Percentiles rank a stretch among this genome's conserved stretches.
Conservation (phyloP, 2,113 vertebrate genomes). For the Notiomystis cincta region DNA sequence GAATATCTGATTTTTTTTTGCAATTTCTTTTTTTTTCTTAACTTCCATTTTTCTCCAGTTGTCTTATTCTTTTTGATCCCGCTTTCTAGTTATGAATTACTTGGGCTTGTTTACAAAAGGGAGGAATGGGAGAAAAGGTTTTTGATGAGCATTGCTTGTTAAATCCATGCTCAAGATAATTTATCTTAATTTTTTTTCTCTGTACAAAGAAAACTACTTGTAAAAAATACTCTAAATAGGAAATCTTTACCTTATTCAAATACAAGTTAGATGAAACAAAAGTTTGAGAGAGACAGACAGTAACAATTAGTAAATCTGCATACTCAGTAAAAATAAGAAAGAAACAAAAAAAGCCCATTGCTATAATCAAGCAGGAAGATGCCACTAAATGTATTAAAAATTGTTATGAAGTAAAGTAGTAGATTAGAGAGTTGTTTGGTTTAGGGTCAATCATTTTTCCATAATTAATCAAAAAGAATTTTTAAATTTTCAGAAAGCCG, state of each 20-base stretch:
- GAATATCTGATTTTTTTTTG: background rate
- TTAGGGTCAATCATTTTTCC: background rate
- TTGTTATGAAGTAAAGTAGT: background rate
- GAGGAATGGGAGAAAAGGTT: background rate
- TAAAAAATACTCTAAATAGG: background rate
- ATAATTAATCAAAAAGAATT: conserved; percentile 31
- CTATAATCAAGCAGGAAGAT: background rate
- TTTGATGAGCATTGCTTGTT: background rate
- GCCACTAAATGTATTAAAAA: background rate
- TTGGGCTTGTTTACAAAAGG: background rate
- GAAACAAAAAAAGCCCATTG: background rate
- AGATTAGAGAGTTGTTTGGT: background rate
- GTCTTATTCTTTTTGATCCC: background rate
- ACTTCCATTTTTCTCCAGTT: background rate
- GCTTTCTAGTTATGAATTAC: background rate
- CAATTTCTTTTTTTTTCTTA: accelerated
- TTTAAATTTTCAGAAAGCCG: conserved; percentile 33
- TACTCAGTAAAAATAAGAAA: background rate
- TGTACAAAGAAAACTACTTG: background rate
- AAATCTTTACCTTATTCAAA: background rate
- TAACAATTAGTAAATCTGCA: background rate
- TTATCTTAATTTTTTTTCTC: background rate
- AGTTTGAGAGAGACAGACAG: background rate
- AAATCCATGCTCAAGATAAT: background rate
- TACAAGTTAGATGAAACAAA: background rate